Evolutionary conservation across 1,140 invertebrate genomes (phyloP), one percentile per base, ranked within the genome.

Genomic region (Drosophila murphyi): DNA sequence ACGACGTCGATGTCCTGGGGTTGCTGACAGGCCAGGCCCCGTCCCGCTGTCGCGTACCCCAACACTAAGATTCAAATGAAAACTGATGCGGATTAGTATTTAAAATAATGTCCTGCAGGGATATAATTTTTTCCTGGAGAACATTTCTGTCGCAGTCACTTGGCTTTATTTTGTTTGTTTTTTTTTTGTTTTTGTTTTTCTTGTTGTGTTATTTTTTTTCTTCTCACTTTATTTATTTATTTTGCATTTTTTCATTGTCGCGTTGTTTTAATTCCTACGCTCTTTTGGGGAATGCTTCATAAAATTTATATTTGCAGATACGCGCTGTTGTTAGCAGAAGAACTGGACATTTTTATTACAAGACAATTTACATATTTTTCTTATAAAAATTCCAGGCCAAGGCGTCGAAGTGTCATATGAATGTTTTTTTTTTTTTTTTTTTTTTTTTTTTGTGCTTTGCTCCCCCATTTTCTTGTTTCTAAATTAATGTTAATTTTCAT

Each of bases 61-160:
- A 63, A 47, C 64, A 52, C 60, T 70, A 80, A 78, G 76, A 82
- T 77, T 85, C 81, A 91, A 91, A 91, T 91, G 85, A 91, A 91
- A 91, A 91, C 89, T 91, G 89, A 87, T 91, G 89, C 89, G 89
- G 89, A 91, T 91, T 91, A 91, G 89, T 91, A 89, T 91, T 91
- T 91, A 91, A 91, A 91, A 91, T 91, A 91, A 91, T 91, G 89
- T 91, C 89, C 89, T 91, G 89, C 89, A 91, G 89, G 86, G 89
- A 91, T 91, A 91, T 91, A 91, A 91, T 80, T 90, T 90, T 76
- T 61, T 55, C 59, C 65, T 68, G 51, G 5, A 55, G 50, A 55
- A 54, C 69, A 56, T 69, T 80, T 75, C 50, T 52, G 72, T 72
- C 72, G 56, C 68, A 74, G 39, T 60, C 77, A 67, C 35, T 75